These are phyloP conservation scores for Monopis laevigella DNA, from an alignment of 2,888 invertebrate genomes.

Conservation along the genomic window DNA sequence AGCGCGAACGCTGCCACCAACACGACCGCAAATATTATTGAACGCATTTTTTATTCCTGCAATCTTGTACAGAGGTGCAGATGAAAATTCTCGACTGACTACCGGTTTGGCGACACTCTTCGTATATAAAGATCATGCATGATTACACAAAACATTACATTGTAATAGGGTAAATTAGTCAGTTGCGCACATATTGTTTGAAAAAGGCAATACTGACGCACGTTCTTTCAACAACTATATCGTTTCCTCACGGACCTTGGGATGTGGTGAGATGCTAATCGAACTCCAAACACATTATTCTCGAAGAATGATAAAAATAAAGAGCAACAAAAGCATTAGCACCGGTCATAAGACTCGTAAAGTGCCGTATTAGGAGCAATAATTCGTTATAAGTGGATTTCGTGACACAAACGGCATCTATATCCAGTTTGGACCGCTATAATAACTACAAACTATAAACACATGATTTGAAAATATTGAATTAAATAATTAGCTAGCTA, in stretches of 20 bases:
- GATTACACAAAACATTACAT: constrained; percentile 43
- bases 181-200: constrained; percentile 36
- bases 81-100: constrained; percentile 6
- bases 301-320: constrained; percentile 32
- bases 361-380: constrained; percentile 21
- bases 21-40: constrained; percentile 49
- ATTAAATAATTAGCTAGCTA: too few relatives aligned
- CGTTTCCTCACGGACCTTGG: constrained; percentile 38
- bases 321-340: constrained; percentile 34
- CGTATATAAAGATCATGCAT: constrained; percentile 37
- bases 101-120: background rate
- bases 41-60: constrained; percentile 54
- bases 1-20: constrained; percentile 49
- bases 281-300: constrained; percentile 30
- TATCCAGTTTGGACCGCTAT: background rate
- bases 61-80: constrained; percentile 36
- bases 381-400: constrained; percentile 5
- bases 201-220: constrained; percentile 39
- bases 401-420: constrained; percentile 1
- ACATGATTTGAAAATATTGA: too few relatives aligned
- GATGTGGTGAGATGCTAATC: constrained; percentile 34
- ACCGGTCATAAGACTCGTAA: constrained; percentile 24
- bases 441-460: constrained; percentile 27
- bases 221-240: constrained; percentile 25
- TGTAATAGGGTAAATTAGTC: constrained; percentile 35